Conservation (phyloP, 2,888 invertebrate genomes). For the Drosophila flavopinicola region DNA sequence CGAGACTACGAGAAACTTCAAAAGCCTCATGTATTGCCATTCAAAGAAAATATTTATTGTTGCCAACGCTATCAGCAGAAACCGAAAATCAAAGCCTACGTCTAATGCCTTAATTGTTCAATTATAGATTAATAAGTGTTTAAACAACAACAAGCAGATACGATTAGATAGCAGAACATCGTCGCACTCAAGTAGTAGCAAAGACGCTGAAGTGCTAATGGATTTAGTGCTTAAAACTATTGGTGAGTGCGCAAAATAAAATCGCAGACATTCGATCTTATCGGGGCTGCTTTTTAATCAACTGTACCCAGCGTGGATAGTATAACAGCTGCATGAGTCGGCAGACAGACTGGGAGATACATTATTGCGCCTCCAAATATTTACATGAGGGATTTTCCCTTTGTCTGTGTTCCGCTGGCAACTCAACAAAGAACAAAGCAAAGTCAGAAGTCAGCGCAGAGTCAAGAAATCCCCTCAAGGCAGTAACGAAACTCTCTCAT, state of each 20-base stretch:
- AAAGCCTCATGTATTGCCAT: not conserved
- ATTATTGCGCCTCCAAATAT: constrained; percentile 48
- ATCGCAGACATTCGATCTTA: constrained; percentile 29
- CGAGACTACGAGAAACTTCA: not conserved
- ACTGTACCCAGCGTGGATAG: constrained; percentile 50
- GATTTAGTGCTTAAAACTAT: constrained; percentile 16
- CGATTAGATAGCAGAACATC: constrained; percentile 56
- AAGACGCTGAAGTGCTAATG: constrained; percentile 41
- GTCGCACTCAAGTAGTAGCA: constrained; percentile 6
- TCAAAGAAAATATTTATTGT: constrained; percentile 27
- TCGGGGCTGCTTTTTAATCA: constrained; percentile 30
- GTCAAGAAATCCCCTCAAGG: constrained; percentile 22
- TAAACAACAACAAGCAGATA: constrained; percentile 3
- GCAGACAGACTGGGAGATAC: constrained; percentile 4
- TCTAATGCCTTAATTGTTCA: constrained; percentile 50
- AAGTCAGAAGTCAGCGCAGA: constrained; percentile 9
- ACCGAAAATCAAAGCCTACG: constrained; percentile 56
- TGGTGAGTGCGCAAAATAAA: constrained; percentile 3
- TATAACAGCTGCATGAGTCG: not conserved
- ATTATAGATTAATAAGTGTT: constrained; percentile 54
- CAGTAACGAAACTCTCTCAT: constrained; percentile 10
- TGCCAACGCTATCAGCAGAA: constrained; percentile 25
- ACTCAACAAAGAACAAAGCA: constrained; percentile 55
- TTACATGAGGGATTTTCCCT: constrained; percentile 37
- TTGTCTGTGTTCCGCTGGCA: constrained; percentile 40